A percentile compares a stretch with the other conserved stretches of the same genome.
Evolutionary conservation across 92 coral and sea anemone genomes (phyloP).

Genomic region (Epizoanthus rinbou): DNA sequence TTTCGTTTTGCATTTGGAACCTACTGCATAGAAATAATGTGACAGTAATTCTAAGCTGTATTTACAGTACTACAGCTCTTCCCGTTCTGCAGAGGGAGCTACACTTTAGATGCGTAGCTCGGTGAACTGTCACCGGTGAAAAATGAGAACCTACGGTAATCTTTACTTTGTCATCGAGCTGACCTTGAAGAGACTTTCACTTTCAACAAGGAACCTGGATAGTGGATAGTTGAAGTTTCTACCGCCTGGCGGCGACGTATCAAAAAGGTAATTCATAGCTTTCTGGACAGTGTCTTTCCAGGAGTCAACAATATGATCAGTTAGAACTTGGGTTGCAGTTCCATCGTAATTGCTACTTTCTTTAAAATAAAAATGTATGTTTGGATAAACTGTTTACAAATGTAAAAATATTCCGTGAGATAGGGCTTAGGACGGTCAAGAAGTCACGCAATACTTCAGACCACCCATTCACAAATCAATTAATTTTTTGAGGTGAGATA

Average conservation of each 20-base stretch:
- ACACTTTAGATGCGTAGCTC: background rate
- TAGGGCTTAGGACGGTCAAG: background rate
- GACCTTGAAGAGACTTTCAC: constrained; percentile 29
- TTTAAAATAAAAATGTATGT: background rate
- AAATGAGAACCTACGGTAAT: constrained; percentile 16
- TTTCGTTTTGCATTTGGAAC: background rate
- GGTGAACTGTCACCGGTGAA: constrained; percentile 10
- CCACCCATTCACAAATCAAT: constrained; percentile 37
- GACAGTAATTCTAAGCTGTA: background rate
- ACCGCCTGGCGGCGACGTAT: constrained; percentile 36
- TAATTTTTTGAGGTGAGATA: constrained; percentile 21
- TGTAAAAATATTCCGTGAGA: constrained; percentile 17
- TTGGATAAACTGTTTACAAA: background rate
- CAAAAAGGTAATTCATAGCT: background rate
- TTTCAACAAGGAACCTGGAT: constrained; percentile 34
- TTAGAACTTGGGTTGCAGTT: background rate
- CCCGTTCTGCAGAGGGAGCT: background rate
- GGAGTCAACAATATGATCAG: background rate
- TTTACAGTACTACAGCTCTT: background rate
- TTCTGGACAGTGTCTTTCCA: constrained; percentile 33
- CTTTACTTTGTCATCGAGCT: constrained; percentile 30
- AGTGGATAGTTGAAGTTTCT: constrained; percentile 26
- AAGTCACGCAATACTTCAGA: constrained; percentile 28
- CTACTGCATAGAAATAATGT: background rate
- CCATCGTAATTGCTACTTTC: background rate